A percentile compares a stretch with the other conserved stretches of the same genome.
Evolutionary conservation across 2,113 vertebrate species (phyloP).

Genomic region (Coptodon rendalli): DNA sequence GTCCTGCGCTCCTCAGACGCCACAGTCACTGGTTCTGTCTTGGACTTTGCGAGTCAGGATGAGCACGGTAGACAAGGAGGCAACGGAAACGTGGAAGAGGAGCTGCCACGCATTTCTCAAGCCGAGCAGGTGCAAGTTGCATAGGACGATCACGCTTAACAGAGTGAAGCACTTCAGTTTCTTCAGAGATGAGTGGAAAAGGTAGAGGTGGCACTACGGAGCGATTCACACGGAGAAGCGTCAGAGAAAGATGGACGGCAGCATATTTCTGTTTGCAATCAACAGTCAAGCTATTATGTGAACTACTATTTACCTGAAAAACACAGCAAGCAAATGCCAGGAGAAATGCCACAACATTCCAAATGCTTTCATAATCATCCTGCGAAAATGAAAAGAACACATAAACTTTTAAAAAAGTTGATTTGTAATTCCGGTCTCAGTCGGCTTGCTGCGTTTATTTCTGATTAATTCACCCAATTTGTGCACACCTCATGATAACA

Average conservation of each 20-base stretch:
- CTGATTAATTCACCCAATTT: background rate
- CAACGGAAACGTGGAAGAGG: constrained; percentile 85
- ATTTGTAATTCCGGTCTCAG: background rate
- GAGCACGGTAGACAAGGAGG: constrained; percentile 80
- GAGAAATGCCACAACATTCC: constrained; percentile 87
- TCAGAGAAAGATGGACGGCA: background rate
- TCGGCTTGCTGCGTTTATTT: background rate
- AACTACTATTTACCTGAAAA: constrained; percentile 76
- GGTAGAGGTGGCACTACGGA: constrained; percentile 87
- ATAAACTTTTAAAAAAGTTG: background rate
- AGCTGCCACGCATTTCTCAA: constrained; percentile 87
- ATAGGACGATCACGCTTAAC: constrained; percentile 74
- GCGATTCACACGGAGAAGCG: background rate
- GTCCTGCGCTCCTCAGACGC: constrained; percentile 72
- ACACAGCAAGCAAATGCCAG: constrained; percentile 85
- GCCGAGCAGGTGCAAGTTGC: constrained; percentile 84
- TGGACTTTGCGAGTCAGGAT: constrained; percentile 79
- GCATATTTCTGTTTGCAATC: background rate
- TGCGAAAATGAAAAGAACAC: constrained; percentile 30
- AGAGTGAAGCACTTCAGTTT: constrained; percentile 75
- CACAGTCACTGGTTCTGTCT: constrained; percentile 78
- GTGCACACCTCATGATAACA: background rate
- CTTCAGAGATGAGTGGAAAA: constrained; percentile 84
- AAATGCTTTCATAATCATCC: constrained; percentile 84
- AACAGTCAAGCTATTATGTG: background rate